Conservation (phyloP, 2,888 invertebrate species). For the Pandemis cinnamomeana region DNA sequence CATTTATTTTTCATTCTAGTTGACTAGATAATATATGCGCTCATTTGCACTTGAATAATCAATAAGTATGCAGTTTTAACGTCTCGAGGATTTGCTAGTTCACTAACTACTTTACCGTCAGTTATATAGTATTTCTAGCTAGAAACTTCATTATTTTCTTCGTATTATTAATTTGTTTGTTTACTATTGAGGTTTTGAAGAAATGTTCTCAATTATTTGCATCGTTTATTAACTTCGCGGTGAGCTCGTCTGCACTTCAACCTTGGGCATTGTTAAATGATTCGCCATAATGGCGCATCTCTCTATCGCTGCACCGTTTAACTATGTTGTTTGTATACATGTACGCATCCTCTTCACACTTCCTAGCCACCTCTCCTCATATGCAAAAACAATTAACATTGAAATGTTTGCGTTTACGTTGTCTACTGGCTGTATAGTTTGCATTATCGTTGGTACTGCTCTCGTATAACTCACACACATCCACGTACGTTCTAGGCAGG, state of each 20-base stretch:
- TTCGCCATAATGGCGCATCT: constrained; percentile 60
- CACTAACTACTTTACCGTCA: background rate
- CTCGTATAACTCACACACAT: constrained; percentile 50
- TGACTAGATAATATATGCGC: background rate
- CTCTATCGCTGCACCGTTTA: constrained; percentile 50
- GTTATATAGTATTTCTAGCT: background rate
- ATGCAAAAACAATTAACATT: constrained; percentile 61
- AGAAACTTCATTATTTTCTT: background rate
- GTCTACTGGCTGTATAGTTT: constrained; percentile 60
- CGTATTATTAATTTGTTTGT: background rate
- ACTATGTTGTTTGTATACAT: constrained; percentile 49
- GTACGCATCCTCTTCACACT: constrained; percentile 58
- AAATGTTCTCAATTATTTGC: background rate
- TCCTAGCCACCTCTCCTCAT: constrained; percentile 47
- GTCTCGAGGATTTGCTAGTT: background rate
- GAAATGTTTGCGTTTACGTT: constrained; percentile 54
- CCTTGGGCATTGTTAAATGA: constrained; percentile 77
- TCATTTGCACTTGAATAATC: constrained; percentile 7
- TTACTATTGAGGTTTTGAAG: background rate
- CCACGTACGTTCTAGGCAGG: constrained; percentile 42
- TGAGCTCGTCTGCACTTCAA: constrained; percentile 44
- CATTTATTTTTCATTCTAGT: background rate
- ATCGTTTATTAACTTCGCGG: constrained; percentile 1
- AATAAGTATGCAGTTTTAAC: background rate
- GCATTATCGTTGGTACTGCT: constrained; percentile 53